Conservation (phyloP, 2,797 vertebrate genomes). For the Syngnathus acus region DNA sequence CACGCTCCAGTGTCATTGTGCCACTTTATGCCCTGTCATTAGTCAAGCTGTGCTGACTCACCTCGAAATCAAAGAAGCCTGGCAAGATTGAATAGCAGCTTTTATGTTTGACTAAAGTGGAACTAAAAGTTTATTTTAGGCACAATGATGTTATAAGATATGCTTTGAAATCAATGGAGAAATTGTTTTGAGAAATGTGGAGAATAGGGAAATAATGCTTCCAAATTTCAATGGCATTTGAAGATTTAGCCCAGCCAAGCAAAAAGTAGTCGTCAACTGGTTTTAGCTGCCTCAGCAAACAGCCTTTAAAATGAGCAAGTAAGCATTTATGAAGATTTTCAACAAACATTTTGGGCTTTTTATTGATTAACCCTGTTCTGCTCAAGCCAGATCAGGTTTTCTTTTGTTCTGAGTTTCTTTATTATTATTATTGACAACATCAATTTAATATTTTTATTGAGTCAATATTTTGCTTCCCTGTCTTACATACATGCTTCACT, state of each 20-base stretch:
- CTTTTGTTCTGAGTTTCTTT: too few relatives aligned
- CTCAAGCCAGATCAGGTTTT: too few relatives aligned
- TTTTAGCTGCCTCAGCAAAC: too few relatives aligned
- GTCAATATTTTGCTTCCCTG: too few relatives aligned
- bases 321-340: too few relatives aligned
- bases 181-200: neutral
- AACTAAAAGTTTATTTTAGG: neutral
- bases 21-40: conserved; percentile 35
- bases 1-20: conserved; percentile 26
- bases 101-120: neutral
- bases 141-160: neutral
- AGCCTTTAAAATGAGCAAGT: too few relatives aligned
- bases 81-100: neutral
- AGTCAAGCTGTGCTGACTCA: conserved; percentile 34
- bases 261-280: too few relatives aligned
- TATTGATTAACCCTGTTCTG: too few relatives aligned
- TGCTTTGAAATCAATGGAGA: neutral
- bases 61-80: conserved; percentile 1
- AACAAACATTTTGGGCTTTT: too few relatives aligned
- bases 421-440: too few relatives aligned
- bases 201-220: neutral
- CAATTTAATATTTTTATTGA: too few relatives aligned
- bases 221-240: neutral
- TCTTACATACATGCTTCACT: too few relatives aligned
- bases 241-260: neutral